Base-by-base conservation (phyloP, 2,888 invertebrate genomes). In the Mongoloraphidia duomilia region DNA sequence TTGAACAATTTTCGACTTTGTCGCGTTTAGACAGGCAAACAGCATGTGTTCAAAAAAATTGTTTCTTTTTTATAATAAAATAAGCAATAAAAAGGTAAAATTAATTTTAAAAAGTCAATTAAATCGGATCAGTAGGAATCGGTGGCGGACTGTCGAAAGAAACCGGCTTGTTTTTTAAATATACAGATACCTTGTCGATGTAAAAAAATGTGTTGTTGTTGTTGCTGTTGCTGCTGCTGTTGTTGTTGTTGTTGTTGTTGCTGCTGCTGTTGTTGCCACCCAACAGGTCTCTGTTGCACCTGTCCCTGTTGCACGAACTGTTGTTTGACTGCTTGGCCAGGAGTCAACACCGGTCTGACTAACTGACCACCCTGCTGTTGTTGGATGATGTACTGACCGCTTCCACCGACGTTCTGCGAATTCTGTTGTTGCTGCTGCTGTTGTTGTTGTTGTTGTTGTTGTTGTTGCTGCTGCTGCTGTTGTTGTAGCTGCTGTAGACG, bases 141-240 rank as follows among this genome's bases (percentile, higher is more conserved):
- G 26, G 5, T 26, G 6, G 6, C 26, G 26, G 26, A 26, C 26
- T 6, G 6, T 26, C 26, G 6, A 6, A 26, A 26, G 5, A 26
- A 26, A 17, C 2, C 17, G 17, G 17, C 17, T 17, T 26, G 6
- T 26, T 26, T 26, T 26, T 26, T 6, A 26, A 26, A 26, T 6
- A 26, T 17, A 17, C 17, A 17, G 17, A 17, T 42, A 42, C 17
- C 34, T 42, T 42, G 43, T 14, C 10, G 50, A 8, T 47, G 41
- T 9, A 41, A 35, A 5, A n/a, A 42, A 26, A 50, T 37, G 5
- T 46, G 37, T 46, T 50, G 49, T 38, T 50, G 46, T 13, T 40
- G 38, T 9, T 34, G 70, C 60, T 72, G 74, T 58, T 67, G 66
- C 47, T 64, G 61, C 49, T 62, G 64, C 17, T 60, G 60, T 50